Evolutionary conservation across 2,113 vertebrate species (phyloP).

Genomic region (Halichoeres trimaculatus): DNA sequence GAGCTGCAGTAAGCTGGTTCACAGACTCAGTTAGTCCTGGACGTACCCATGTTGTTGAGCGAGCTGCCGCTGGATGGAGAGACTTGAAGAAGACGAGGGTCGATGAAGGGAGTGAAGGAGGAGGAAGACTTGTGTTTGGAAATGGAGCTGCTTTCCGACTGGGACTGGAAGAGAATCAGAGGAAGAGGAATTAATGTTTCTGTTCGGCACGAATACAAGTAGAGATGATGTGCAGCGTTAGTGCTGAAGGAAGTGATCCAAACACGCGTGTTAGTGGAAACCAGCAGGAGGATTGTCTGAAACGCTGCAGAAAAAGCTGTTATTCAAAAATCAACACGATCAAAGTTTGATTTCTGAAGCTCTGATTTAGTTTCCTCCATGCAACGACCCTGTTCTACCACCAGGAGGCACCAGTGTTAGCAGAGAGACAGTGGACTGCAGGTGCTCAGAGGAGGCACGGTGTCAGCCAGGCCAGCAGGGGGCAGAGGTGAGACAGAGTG

Average conservation of each 20-base stretch:
- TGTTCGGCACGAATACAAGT: too few species aligned
- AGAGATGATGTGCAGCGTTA: too few species aligned
- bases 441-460: constrained; percentile 25
- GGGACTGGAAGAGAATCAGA: constrained; percentile 86
- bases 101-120: constrained; percentile 99
- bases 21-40: neutral
- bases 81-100: constrained; percentile 97
- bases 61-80: constrained; percentile 96
- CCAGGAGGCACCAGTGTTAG: constrained; percentile 64
- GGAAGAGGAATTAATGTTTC: too few species aligned
- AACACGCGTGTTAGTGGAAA: constrained; percentile 45
- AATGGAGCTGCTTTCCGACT: constrained; percentile 97
- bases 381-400: constrained; percentile 43
- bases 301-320: neutral
- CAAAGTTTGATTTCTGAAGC: neutral
- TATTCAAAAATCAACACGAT: too few species aligned
- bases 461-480: constrained; percentile 85
- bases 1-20: too few species aligned
- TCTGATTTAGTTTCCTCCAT: neutral
- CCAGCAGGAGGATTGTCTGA: constrained; percentile 12
- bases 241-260: constrained; percentile 28
- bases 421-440: neutral
- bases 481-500: constrained; percentile 74
- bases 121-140: constrained; percentile 99
- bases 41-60: constrained; percentile 95